Evolutionary conservation across 2,888 invertebrate species (phyloP).

Genomic region (Halictus ligatus): DNA sequence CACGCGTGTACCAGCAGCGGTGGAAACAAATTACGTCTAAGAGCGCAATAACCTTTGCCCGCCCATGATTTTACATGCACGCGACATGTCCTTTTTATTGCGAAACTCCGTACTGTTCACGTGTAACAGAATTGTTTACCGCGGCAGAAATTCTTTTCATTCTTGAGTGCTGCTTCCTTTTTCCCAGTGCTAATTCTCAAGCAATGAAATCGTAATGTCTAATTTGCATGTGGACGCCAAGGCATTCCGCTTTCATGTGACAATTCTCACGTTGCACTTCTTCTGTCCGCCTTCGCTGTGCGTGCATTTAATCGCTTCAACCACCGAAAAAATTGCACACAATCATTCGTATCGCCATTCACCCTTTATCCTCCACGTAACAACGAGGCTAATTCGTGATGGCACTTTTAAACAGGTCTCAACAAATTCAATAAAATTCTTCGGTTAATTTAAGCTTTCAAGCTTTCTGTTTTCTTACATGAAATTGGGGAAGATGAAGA

Average conservation of each 20-base stretch:
- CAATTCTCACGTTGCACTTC: not conserved
- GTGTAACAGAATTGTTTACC: not conserved
- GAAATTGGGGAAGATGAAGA: no score
- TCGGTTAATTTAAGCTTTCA: no score
- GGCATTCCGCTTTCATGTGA: not conserved
- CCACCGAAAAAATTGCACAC: not conserved
- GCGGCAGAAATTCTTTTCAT: not conserved
- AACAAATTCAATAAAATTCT: no score
- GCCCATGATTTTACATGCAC: not conserved
- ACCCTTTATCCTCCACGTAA: not conserved
- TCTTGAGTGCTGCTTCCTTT: not conserved
- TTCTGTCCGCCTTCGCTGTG: not conserved
- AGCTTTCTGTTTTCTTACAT: no score
- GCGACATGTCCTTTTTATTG: not conserved
- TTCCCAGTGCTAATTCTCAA: constrained; percentile 16
- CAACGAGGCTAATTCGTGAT: no score
- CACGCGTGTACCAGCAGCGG: not conserved
- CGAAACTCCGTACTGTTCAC: not conserved
- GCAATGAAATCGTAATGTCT: constrained; percentile 8
- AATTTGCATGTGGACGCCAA: not conserved
- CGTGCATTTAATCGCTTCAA: not conserved
- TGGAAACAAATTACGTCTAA: not conserved
- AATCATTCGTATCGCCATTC: not conserved
- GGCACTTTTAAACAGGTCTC: no score
- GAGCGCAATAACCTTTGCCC: not conserved